A percentile compares a stretch with the other conserved stretches of the same genome.
Conservation (phyloP, 64 coral and sea anemone genomes). For the Acropora yongei region DNA sequence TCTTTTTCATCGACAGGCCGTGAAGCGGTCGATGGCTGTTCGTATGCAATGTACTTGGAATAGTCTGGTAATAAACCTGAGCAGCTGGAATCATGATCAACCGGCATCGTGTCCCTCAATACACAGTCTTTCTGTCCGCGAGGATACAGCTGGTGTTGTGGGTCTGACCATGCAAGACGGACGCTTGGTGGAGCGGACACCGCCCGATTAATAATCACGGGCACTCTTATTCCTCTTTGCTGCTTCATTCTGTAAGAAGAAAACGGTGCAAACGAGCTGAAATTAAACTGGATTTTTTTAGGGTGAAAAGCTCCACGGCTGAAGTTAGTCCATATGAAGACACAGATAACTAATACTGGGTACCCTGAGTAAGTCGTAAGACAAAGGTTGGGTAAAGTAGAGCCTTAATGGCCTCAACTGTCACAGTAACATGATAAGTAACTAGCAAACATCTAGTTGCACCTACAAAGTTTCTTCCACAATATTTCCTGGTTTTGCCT, state of each 20-base stretch:
- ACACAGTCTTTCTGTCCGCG: not conserved
- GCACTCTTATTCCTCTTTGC: not conserved
- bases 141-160: not conserved
- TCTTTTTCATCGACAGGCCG: not conserved
- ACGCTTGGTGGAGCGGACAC: slow-evolving; percentile 5
- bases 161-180: not conserved
- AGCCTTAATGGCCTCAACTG: no score
- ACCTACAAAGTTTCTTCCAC: no score
- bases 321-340: not conserved
- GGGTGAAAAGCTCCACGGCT: no score
- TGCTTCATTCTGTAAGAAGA: not conserved
- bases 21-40: not conserved
- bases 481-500: no score
- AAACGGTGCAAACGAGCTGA: not conserved
- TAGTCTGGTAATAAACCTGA: not conserved
- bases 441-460: no score
- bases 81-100: not conserved
- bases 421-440: no score
- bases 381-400: no score
- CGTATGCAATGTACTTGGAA: not conserved
- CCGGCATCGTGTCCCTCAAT: not conserved
- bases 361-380: no score
- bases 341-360: no score
- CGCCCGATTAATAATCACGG: not conserved
- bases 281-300: not conserved